Conservation (phyloP, 2,888 invertebrate genomes). For the Tachina grossa region DNA sequence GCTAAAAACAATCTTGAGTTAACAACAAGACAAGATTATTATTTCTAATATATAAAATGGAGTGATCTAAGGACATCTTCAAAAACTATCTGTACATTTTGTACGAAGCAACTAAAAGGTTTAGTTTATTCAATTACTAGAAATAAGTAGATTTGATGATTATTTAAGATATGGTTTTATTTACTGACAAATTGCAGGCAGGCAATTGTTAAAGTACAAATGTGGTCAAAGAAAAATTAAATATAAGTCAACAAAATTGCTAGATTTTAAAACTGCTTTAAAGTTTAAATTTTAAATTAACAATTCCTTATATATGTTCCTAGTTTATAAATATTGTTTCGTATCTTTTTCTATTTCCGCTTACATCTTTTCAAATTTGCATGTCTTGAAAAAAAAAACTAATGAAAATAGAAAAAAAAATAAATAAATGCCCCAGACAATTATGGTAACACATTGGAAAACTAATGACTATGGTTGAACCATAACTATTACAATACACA, state of each 20-base stretch:
- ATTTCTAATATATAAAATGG: neutral
- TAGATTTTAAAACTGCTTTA: conserved; percentile 4
- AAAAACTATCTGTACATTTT: conserved; percentile 17
- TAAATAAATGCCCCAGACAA: conserved; percentile 63
- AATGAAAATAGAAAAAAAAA: conserved; percentile 39
- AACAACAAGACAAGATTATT: conserved; percentile 39
- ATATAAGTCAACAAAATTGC: neutral
- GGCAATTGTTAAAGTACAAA: neutral
- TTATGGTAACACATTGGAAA: conserved; percentile 74
- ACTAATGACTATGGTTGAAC: conserved; percentile 80
- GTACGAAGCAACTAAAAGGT: conserved; percentile 29
- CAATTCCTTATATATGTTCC: neutral
- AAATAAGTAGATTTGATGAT: neutral
- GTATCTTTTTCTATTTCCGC: conserved; percentile 21
- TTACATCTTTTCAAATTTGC: conserved; percentile 8
- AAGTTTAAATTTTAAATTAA: neutral
- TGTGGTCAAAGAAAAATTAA: neutral
- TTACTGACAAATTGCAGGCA: conserved; percentile 40
- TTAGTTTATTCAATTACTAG: conserved; percentile 64
- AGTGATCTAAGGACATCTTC: conserved; percentile 38
- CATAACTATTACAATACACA: conserved; percentile 70
- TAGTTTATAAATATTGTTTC: neutral
- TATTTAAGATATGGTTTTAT: neutral
- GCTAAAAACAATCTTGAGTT: conserved; percentile 55
- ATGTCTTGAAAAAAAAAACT: neutral